These are phyloP conservation scores for Borostomias antarcticus DNA, from an alignment of 2,797 vertebrate genomes.

Conservation along the genomic window DNA sequence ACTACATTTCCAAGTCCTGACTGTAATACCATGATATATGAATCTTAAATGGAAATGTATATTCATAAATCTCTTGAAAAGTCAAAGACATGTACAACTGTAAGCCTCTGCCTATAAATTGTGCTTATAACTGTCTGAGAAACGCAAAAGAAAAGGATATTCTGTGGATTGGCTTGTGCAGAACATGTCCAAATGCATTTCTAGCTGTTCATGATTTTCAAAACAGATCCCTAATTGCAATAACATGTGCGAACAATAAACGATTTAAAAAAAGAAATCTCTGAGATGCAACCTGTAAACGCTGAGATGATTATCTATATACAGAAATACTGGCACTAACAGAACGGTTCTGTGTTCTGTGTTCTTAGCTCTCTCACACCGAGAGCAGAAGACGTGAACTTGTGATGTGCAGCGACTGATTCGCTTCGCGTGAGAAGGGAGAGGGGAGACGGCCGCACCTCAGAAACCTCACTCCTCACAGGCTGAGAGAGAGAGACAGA, in stretches of 20 bases:
- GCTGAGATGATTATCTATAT: neutral
- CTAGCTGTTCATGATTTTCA: neutral
- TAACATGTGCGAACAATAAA: neutral
- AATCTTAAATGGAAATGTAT: constrained; percentile 53
- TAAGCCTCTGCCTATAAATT: constrained; percentile 15
- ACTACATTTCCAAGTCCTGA: constrained; percentile 39
- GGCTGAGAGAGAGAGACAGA: constrained; percentile 49
- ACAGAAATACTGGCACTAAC: neutral
- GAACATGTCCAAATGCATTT: neutral
- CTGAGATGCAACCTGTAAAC: neutral
- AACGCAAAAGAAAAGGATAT: neutral
- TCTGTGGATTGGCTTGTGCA: neutral
- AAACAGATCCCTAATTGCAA: no score
- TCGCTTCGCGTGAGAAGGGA: constrained; percentile 73
- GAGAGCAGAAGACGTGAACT: constrained; percentile 40
- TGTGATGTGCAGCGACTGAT: constrained; percentile 73
- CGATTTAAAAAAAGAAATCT: neutral
- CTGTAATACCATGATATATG: constrained; percentile 43
- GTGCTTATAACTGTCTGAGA: neutral
- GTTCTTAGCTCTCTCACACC: neutral
- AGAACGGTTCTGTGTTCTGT: neutral
- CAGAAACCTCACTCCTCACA: constrained; percentile 72
- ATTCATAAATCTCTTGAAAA: constrained; percentile 34
- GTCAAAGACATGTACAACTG: constrained; percentile 34
- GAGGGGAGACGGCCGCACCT: constrained; percentile 67